Evolutionary conservation across 2,797 vertebrate genomes (phyloP), one percentile per base, ranked within the genome.

Genomic region (Chelon labrosus): DNA sequence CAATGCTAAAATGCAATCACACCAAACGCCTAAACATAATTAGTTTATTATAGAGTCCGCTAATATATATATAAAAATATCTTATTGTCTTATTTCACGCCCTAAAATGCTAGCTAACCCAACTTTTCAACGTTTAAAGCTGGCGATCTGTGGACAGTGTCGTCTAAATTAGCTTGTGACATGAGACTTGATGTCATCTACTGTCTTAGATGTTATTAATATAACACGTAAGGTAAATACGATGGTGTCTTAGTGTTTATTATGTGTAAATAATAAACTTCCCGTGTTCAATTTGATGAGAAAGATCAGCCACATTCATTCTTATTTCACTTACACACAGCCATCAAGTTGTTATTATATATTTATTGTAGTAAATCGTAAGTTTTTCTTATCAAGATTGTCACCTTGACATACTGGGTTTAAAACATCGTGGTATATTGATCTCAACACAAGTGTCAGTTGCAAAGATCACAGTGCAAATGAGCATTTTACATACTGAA

Each of bases 51-150:
- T n/a, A 0, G 13, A 11, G 16, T 20, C n/a, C 9, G 9, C 46
- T 22, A 22, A 22, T 22, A 22, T 22, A 22, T 22, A 22, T 22
- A 22, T 22, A 22, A 22, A 22, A 22, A 22, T 22, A 3, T 22
- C 22, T 22, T 22, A 12, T 5, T 31, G 31, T 31, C 2, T 31
- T 31, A 31, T 65, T 39, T 25, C 42, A 53, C 42, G 1, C 19
- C 14, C 57, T 44, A 13, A 20, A 20, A 8, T 20, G 61, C 47
- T 62, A 44, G 59, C 73, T 55, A 73, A 70, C 73, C 70, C 52
- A 73, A 73, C 69, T 79, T 79, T 70, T 13, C 49, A 54, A 14
- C 0, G 3, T 39, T 55, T 19, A 3, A 42, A 37, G 7, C 51
- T 17, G 20, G 1, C 12, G 16, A 38, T 66, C 7, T 27, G 4